Evolutionary conservation across 2,888 invertebrate genomes (phyloP).

Genomic region (Cephalotes varians): DNA sequence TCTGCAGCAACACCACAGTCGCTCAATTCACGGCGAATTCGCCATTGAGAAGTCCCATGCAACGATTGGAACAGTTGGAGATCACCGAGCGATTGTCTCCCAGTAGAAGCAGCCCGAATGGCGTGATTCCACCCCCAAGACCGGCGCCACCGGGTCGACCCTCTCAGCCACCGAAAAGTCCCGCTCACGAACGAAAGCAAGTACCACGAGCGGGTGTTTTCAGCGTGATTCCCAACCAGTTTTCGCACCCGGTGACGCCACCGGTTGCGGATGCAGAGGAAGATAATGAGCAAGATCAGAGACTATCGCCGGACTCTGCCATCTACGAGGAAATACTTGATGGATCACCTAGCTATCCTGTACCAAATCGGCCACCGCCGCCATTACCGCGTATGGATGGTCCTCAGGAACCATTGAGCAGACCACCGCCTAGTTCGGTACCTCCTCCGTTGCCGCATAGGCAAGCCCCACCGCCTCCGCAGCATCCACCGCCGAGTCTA

Average conservation of each 20-base stretch:
- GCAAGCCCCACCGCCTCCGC: conserved; percentile 82
- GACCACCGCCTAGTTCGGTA: conserved; percentile 74
- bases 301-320: conserved; percentile 82
- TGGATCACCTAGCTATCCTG: conserved; percentile 80
- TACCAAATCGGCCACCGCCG: conserved; percentile 83
- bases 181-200: conserved; percentile 78
- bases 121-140: conserved; percentile 87
- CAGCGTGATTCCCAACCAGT: conserved; percentile 82
- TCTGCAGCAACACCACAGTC: conserved; percentile 94
- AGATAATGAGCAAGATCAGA: conserved; percentile 66
- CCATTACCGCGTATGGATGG: conserved; percentile 81
- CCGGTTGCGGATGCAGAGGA: conserved; percentile 60
- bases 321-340: conserved; percentile 85
- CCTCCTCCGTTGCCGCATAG: conserved; percentile 84
- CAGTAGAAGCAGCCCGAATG: conserved; percentile 86
- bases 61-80: conserved; percentile 86
- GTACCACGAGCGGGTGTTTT: conserved; percentile 82
- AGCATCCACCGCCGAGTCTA: conserved; percentile 84
- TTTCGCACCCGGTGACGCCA: conserved; percentile 51
- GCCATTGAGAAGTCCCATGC: conserved; percentile 80
- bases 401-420: conserved; percentile 72
- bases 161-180: conserved; percentile 82
- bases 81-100: conserved; percentile 87
- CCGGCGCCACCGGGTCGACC: conserved; percentile 86
- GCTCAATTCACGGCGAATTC: conserved; percentile 88